Evolutionary conservation across 2,888 invertebrate species (phyloP), one percentile per base, ranked within the genome.

Genomic region (Drosophila aldrichi): DNA sequence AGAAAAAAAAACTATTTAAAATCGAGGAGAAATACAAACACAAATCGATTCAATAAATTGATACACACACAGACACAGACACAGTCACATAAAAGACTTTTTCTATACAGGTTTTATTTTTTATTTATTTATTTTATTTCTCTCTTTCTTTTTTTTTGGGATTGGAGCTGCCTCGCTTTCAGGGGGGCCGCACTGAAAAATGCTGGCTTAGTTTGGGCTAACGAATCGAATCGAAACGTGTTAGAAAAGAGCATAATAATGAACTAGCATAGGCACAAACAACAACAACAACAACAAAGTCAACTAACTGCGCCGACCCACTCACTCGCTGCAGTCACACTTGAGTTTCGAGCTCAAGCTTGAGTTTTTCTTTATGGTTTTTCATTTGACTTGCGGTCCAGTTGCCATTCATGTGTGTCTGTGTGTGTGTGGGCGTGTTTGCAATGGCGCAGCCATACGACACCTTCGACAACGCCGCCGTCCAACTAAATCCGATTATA

Each of bases 401-500:
- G 65, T 79, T 79, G 56, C 18, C 54, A 56, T 66, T 58, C 60
- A 75, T 36, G 36, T 29, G 14, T 66, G 49, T 70, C 66, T 75
- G 62, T 60, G 80, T 61, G 67, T 75, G 70, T 65, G 59, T 70
- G 67, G 63, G 80, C 67, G 70, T 75, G 70, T 65, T 62, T 70
- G 77, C 66, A 63, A 66, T 60, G 41, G 36, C 34, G 44, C 73
- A 65, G 56, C 60, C 76, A 79, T 66, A 67, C 76, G 67, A 82
- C 88, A 77, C 77, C 77, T 77, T 70, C 51, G 54, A 64, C 65
- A 71, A 46, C 40, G 16, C 12, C 60, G n/a, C 49, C 62, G 62
- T 70, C 57, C 86, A 74, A 82, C 82, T 65, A 88, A 89, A 89
- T 90, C 91, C 91, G 89, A 90, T 89, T 89, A 90, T 90, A 86